Conservation (phyloP, 2,797 vertebrate genomes). For the Poeciliopsis gracilis region DNA sequence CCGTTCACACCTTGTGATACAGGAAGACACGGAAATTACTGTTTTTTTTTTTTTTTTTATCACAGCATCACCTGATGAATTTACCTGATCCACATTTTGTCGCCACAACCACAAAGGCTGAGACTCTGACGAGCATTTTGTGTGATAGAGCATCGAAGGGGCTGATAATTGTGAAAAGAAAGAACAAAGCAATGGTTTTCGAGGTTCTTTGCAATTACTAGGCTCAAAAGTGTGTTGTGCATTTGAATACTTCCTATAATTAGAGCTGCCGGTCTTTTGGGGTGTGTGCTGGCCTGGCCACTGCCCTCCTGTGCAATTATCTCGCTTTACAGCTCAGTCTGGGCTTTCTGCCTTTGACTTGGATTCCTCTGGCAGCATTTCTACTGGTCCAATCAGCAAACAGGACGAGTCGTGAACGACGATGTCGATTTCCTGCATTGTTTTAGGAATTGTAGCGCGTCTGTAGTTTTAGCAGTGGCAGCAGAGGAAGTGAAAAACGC, state of each 20-base stretch:
- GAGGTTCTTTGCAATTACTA: background rate
- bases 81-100: background rate
- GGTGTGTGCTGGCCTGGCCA: too few species aligned
- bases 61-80: slow-evolving; percentile 27
- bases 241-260: background rate
- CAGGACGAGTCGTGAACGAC: too few species aligned
- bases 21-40: slow-evolving; percentile 35
- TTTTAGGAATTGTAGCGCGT: too few species aligned
- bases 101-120: background rate
- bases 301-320: too few species aligned
- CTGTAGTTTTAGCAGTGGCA: too few species aligned
- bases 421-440: too few species aligned
- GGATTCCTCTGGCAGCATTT: too few species aligned
- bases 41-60: slow-evolving; percentile 4
- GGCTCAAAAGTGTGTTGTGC: background rate
- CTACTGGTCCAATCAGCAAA: too few species aligned
- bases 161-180: background rate
- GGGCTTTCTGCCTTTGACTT: too few species aligned
- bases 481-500: too few species aligned
- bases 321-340: too few species aligned
- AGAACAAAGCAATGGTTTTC: background rate
- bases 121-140: too few species aligned
- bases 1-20: slow-evolving; percentile 73
- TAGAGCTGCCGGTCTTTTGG: background rate
- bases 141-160: background rate